These are phyloP conservation scores for Cyclophora albipunctata DNA, from an alignment of 2,888 invertebrate genomes.

Conservation along the genomic window DNA sequence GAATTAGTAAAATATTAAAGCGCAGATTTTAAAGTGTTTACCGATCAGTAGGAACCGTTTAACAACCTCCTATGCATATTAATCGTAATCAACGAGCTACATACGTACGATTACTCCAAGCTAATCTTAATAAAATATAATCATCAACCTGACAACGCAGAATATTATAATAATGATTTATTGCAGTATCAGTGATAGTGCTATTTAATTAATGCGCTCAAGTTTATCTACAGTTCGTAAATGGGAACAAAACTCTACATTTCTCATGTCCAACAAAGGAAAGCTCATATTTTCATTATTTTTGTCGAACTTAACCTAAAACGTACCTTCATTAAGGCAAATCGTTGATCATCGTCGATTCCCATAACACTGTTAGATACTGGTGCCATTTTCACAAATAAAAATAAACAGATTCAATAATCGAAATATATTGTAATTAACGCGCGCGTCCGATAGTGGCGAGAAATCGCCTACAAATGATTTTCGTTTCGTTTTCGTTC, in stretches of 20 bases:
- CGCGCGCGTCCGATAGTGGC: constrained; percentile 15
- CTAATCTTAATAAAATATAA: too few species aligned
- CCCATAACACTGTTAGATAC: constrained; percentile 62
- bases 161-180: too few species aligned
- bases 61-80: too few species aligned
- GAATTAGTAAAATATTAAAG: too few species aligned
- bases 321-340: constrained; percentile 85
- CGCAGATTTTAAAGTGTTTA: too few species aligned
- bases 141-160: too few species aligned
- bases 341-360: constrained; percentile 83
- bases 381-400: constrained; percentile 52
- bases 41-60: too few species aligned
- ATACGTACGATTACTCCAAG: too few species aligned
- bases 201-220: too few species aligned
- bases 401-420: constrained; percentile 2
- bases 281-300: not conserved
- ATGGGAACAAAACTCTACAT: not conserved
- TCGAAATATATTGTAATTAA: constrained; percentile 1
- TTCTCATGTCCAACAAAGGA: not conserved
- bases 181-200: too few species aligned
- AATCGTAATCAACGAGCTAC: too few species aligned
- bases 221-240: too few species aligned
- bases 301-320: not conserved
- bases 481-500: not conserved
- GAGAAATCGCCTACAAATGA: constrained; percentile 26